Evolutionary conservation across 2,888 invertebrate genomes (phyloP), one percentile per base, ranked within the genome.

Genomic region (Eugnorisma glareosa): DNA sequence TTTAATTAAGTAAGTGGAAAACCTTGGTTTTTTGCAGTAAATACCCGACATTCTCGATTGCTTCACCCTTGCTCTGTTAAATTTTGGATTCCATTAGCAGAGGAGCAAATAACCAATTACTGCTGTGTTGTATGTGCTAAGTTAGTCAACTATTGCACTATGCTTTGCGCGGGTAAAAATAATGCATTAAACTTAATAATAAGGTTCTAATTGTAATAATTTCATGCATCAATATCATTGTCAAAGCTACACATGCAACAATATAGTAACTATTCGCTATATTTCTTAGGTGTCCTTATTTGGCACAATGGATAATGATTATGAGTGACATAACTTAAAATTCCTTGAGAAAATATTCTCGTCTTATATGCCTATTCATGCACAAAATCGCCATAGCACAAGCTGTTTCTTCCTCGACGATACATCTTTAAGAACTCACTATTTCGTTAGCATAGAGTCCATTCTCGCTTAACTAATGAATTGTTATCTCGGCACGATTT

Each of bases 21-120:
- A 40, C 81, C 82, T 75, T 83, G 84, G 51, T 54, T 71, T 80
- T 80, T 79, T 67, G 80, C 69, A 54, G 51, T 64, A 67, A 79
- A 68, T 54, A 83, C 7, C 5, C 18, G 18, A 15, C 67, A 48
- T 63, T 83, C 35, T 70, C 1, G 28, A 28, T 72, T 79, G 57
- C 72, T 35, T 61, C 59, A 83, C 67, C 35, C 35, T 67, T 67
- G 1, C 48, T 31, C 13, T 43, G 51, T 77, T n/a, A 31, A 67
- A 75, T 63, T 59, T 76, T 54, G 28, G 57, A 76, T 40, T 67
- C 48, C 11, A 79, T 82, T 76, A 57, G 28, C 40, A 18, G 11
- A 40, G 31, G 24, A n/a, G 51, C 31, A 79, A 81, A 79, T 75
- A 72, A 10, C 15, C 1, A 35, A 28, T 43, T 48, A 40, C n/a